Base-by-base conservation (phyloP, 2,113 vertebrate genomes). In the Pteropus alecto region DNA sequence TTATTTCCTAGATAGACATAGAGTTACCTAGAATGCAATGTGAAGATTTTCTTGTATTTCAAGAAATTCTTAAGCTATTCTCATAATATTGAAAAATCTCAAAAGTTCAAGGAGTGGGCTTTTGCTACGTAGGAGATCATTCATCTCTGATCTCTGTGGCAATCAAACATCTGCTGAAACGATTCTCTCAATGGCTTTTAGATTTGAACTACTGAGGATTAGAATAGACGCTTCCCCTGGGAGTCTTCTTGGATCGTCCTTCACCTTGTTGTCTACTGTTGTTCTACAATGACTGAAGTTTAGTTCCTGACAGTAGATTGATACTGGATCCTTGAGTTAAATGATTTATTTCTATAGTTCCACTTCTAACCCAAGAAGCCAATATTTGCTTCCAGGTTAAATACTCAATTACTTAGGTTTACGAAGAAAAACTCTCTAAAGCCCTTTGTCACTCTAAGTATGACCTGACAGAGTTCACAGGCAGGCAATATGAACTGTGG, bases 111-210 rank as follows among this genome's bases (percentile, higher is more conserved):
- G 60, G 6, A 8, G 9, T 77, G 48, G 28, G 15, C 4, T 93
- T 74, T 86, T 96, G 84, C 60, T 90, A 51, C 81, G 61, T 85
- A 58, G 65, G 61, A 65, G 26, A 48, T 74, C 51, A 61, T 87
- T 28, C 88, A 8, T 96, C 87, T 94, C 35, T 84, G 54, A 89
- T 87, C 67, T 51, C 68, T 82, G 46, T 61, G 85, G 67, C 51
- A 86, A 16, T 79, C 89, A 90, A 86, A 91, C 94, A 89, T 97
- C 93, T 97, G 95, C n/a, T 93, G 54, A 43, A 93, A 61, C 26
- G 26, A 56, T 95, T 95, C 43, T 67, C 78, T 91, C 83, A 83
- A 33, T 87, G 93, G 70, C 60, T 89, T 87, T 90, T 93, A 88
- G 38, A 88, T 63, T 30, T 74, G 79, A 94, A 85, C 93, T 89